Base-by-base conservation (phyloP, 2,888 invertebrate species). In the Pasiphila rectangulata region DNA sequence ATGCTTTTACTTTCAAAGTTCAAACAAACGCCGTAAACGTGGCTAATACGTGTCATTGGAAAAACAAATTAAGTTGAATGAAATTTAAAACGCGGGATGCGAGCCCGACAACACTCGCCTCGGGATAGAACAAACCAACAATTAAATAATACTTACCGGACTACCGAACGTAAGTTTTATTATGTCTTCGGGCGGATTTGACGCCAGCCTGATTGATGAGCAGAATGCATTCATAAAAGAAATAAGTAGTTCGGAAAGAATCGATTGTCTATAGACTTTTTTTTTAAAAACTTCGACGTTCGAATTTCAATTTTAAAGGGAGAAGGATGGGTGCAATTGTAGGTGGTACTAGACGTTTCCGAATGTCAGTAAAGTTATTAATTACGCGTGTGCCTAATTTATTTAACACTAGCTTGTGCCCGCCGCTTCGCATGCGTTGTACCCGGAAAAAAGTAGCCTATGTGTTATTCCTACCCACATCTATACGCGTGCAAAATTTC, bases 111-210 rank as follows among this genome's bases (percentile, higher is more conserved):
- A 41, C 57, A 52, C 57, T 67, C 76, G 82, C 80, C 60, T 68
- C 57, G 76, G 83, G 83, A 64, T 62, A 56, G 69, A 69, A 71
- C 78, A 74, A 69, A 75, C 80, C 73, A 78, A 82, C 81, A 85
- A 87, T 88, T 86, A 88, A 85, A 86, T 85, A 80, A 82, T 78
- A 77, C 83, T 87, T 83, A 84, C 70, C 59, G 60, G 73, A 80
- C 87, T 87, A 86, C 87, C 75, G 88, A 75, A 84, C 80, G 76
- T 75, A 67, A 75, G 71, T 80, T 77, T 82, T 80, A 80, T 76
- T 72, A 79, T 79, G 74, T 75, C 86, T 78, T 67, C 73, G 62
- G 86, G 87, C 84, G 72, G 58, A 70, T 84, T 82, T 81, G 72
- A 80, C 80, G 78, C 83, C 73, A 69, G 69, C 64, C 69, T 81